phyloP scores from a whole-genome alignment of 2,888 invertebrate genomes.

The Xylota segnis region DNA sequence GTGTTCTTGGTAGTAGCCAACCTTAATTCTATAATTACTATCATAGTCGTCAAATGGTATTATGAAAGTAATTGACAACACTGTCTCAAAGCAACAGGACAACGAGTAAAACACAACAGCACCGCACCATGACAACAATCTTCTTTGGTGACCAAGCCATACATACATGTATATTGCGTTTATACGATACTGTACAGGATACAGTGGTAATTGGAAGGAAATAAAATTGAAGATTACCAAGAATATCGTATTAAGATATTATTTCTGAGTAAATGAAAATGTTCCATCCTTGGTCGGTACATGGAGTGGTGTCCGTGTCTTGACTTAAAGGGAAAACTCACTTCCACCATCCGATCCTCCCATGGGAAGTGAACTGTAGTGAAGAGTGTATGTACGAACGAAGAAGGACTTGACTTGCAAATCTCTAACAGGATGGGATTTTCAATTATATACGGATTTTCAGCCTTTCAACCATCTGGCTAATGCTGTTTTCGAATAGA shows the following conservation, averaged over 20 bases:
- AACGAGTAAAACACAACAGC: neutral
- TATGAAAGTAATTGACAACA: constrained; percentile 66
- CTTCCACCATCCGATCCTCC: neutral
- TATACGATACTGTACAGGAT: constrained; percentile 22
- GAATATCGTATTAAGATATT: constrained; percentile 73
- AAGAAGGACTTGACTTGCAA: constrained; percentile 23
- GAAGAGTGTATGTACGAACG: constrained; percentile 7
- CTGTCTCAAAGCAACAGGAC: constrained; percentile 35
- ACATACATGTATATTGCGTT: neutral
- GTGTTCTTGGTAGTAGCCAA: constrained; percentile 9
- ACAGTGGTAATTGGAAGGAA: constrained; percentile 68
- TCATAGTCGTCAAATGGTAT: constrained; percentile 60
- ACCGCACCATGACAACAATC: constrained; percentile 12
- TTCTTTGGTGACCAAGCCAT: neutral
- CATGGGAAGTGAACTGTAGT: neutral
- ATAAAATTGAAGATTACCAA: constrained; percentile 71
- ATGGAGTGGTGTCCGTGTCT: neutral
- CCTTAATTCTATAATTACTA: constrained; percentile 59
- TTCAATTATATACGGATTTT: constrained; percentile 68
- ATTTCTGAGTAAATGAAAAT: constrained; percentile 56
- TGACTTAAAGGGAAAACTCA: neutral
- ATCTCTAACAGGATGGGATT: constrained; percentile 31
- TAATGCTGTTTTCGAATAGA: constrained; percentile 3
- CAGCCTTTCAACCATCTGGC: constrained; percentile 15
- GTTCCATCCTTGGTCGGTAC: neutral